Base-by-base conservation (phyloP, 2,888 invertebrate genomes). In the Protophormia terraenovae region DNA sequence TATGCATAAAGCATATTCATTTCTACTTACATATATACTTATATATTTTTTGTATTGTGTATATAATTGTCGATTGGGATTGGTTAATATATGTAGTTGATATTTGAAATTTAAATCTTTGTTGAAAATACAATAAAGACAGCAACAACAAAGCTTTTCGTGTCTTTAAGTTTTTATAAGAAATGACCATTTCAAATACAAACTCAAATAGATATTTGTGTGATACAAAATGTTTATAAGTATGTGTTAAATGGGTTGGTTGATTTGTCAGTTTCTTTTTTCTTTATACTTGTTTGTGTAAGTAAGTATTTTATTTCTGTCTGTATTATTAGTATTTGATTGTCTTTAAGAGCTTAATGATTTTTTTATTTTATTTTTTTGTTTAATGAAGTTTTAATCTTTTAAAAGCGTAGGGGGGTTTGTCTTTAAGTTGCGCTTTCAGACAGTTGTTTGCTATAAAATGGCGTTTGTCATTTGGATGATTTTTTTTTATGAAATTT, bases 21-120 rank as follows among this genome's bases (percentile, higher is more conserved):
- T 58, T 47, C 1, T 41, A n/a, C n/a, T n/a, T n/a, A n/a, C n/a
- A n/a, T n/a, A n/a, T n/a, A n/a, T n/a, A n/a, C n/a, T n/a, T n/a
- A n/a, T n/a, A n/a, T n/a, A n/a, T n/a, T 47, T 29, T 71, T 60
- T 78, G 22, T 53, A 5, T 66, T 53, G 53, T 53, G 53, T 71
- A n/a, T 47, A 77, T 85, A 78, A 81, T 64, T 79, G 85, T 64
- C 82, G 85, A 78, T 79, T 73, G 72, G 73, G 84, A 85, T 85
- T 85, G 85, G 85, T 72, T 82, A 82, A 82, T 71, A n/a, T n/a
- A 62, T 47, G 53, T 55, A 38, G 45, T 72, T 80, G 45, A 55
- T 83, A 66, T 83, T 76, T 71, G 64, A 83, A 71, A 66, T 77
- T 83, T 71, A 76, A 82, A 76, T 82, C 81, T 82, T 69, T 75